Conservation (phyloP, 2,797 vertebrate genomes). For the Aplochiton taeniatus region DNA sequence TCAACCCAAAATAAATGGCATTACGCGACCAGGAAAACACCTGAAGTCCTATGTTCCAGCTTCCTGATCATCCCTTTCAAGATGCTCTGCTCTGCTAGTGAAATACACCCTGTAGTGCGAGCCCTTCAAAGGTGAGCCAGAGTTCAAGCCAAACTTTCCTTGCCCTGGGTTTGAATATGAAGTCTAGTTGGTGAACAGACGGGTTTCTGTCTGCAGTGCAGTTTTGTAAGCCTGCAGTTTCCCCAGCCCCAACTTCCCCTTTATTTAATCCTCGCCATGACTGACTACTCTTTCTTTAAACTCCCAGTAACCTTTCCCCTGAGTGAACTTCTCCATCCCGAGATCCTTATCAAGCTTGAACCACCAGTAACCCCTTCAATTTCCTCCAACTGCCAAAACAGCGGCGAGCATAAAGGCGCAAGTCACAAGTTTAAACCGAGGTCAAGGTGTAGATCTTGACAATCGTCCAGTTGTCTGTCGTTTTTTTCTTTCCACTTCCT, state of each 20-base stretch:
- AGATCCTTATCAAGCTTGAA: conserved; percentile 81
- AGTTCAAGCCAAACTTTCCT: conserved; percentile 63
- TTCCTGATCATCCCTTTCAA: conserved; percentile 16
- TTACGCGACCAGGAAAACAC: conserved; percentile 17
- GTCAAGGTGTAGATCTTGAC: conserved; percentile 75
- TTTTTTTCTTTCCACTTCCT: conserved; percentile 67
- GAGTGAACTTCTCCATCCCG: conserved; percentile 76
- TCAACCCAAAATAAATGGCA: conserved; percentile 30
- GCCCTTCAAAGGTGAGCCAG: conserved; percentile 59
- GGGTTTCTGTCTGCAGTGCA: conserved; percentile 69
- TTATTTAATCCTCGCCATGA: conserved; percentile 77
- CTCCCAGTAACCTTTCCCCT: conserved; percentile 78
- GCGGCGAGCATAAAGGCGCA: conserved; percentile 61
- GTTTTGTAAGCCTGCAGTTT: conserved; percentile 63
- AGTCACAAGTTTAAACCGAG: conserved; percentile 71
- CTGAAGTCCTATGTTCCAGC: conserved; percentile 1
- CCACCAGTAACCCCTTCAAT: conserved; percentile 73
- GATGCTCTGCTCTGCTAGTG: conserved; percentile 10
- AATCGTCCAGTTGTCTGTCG: conserved; percentile 75
- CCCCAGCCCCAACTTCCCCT: conserved; percentile 65
- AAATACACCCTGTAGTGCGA: conserved; percentile 29
- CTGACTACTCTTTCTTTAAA: conserved; percentile 77
- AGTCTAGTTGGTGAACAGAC: conserved; percentile 64
- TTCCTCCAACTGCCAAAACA: conserved; percentile 69
- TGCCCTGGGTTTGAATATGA: conserved; percentile 48